Evolutionary conservation across 2,797 vertebrate species (phyloP).

Genomic region (Epinephelus awoara): DNA sequence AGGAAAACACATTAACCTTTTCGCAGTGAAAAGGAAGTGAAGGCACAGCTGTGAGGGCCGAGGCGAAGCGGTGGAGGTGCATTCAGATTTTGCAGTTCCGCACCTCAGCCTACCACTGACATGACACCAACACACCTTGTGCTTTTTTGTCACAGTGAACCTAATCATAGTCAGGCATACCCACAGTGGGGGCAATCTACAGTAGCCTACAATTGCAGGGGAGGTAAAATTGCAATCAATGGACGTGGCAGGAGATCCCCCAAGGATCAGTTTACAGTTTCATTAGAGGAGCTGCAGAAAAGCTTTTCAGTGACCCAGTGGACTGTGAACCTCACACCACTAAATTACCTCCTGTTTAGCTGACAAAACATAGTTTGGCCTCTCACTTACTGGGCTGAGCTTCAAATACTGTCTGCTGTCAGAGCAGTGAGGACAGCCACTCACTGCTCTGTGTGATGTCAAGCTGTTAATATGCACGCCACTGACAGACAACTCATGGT

Average conservation of each 20-base stretch:
- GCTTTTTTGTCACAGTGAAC: slow-evolving; percentile 25
- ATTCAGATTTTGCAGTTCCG: slow-evolving; percentile 44
- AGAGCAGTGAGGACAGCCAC: neutral
- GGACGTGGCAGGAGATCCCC: slow-evolving; percentile 43
- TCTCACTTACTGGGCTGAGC: neutral
- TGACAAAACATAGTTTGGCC: slow-evolving; percentile 67
- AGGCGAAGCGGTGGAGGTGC: slow-evolving; percentile 34
- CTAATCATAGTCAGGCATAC: slow-evolving; percentile 41
- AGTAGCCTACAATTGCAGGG: slow-evolving; percentile 43
- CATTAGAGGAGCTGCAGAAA: slow-evolving; percentile 63
- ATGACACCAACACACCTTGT: slow-evolving; percentile 8
- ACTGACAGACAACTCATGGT: neutral
- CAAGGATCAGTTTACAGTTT: slow-evolving; percentile 65
- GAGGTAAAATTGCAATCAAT: slow-evolving; percentile 72
- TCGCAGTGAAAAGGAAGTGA: slow-evolving; percentile 18
- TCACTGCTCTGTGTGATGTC: neutral
- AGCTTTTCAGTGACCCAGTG: slow-evolving; percentile 32
- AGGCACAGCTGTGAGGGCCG: slow-evolving; percentile 50
- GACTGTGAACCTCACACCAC: slow-evolving; percentile 54
- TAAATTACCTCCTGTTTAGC: slow-evolving; percentile 58
- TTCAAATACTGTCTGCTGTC: slow-evolving; percentile 7
- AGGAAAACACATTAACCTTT: slow-evolving; percentile 70
- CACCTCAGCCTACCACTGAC: slow-evolving; percentile 26
- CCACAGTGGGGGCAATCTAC: slow-evolving; percentile 40
- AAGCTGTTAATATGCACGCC: neutral